Percentiles rank a stretch among this genome's conserved stretches.
Evolutionary conservation across 2,797 vertebrate genomes (phyloP).

Genomic region (Champsocephalus gunnari): DNA sequence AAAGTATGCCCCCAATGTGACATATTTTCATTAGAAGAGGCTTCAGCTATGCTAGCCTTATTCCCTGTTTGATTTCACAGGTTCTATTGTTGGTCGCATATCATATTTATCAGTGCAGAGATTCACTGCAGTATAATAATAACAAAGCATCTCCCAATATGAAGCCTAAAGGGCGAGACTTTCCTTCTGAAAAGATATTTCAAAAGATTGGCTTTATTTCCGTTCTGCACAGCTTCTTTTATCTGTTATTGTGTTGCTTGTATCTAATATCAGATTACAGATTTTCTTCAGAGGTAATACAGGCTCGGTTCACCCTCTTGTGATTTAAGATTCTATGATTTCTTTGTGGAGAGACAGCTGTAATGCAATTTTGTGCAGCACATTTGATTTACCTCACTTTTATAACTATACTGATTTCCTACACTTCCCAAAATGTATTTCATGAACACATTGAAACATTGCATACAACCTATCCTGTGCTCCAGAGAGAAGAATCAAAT

Average conservation of each 20-base stretch:
- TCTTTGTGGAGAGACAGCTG: conserved; percentile 2
- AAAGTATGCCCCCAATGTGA: not conserved
- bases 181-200: conserved; percentile 41
- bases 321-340: conserved; percentile 6
- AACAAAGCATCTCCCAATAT: conserved; percentile 38
- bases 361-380: not conserved
- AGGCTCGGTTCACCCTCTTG: not conserved
- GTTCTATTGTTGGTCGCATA: conserved; percentile 9
- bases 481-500: not conserved
- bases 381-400: conserved; percentile 1
- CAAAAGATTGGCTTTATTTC: conserved; percentile 51
- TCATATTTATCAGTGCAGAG: conserved; percentile 30
- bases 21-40: conserved; percentile 26
- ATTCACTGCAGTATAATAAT: conserved; percentile 52
- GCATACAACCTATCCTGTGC: not conserved
- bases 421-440: not conserved
- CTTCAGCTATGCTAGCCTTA: conserved; percentile 3
- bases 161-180: conserved; percentile 32
- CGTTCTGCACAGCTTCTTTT: conserved; percentile 47
- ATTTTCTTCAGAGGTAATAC: conserved; percentile 12
- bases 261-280: conserved; percentile 52
- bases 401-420: not conserved
- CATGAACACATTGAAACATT: not conserved
- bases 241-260: conserved; percentile 42
- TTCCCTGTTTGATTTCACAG: conserved; percentile 32